A percentile compares a stretch with the other conserved stretches of the same genome.
Evolutionary conservation across 1,140 invertebrate genomes (phyloP).

Genomic region (Drosophila bipectinata): DNA sequence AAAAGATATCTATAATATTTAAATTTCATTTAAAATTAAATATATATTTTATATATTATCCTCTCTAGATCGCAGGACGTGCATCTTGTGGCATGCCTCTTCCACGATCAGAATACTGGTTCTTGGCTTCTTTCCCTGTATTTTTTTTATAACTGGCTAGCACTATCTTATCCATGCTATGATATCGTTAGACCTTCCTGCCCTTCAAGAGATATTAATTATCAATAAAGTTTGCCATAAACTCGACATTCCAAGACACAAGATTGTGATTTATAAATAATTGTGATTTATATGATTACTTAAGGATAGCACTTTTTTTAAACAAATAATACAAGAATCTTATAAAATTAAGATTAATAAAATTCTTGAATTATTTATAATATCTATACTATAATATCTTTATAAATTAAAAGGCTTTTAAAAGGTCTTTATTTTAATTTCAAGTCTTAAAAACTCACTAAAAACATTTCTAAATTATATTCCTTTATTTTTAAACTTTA

Average conservation of each 20-base stretch:
- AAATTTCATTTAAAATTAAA: not conserved
- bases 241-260: slow-evolving; percentile 6
- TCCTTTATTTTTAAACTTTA: too few relatives aligned
- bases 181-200: slow-evolving; percentile 21
- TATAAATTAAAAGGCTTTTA: too few relatives aligned
- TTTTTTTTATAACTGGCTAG: not conserved
- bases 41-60: not conserved
- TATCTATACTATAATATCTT: too few relatives aligned
- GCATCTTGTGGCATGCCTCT: slow-evolving; percentile 58
- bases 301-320: too few relatives aligned
- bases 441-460: too few relatives aligned
- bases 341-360: too few relatives aligned
- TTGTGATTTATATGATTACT: too few relatives aligned
- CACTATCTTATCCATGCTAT: slow-evolving; percentile 18
- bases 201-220: slow-evolving; percentile 10
- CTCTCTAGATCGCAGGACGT: slow-evolving; percentile 41
- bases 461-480: too few relatives aligned
- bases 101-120: not conserved
- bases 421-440: too few relatives aligned
- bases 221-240: slow-evolving; percentile 6
- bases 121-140: not conserved
- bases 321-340: too few relatives aligned
- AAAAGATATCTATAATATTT: not conserved
- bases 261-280: not conserved
- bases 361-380: too few relatives aligned